Base-by-base conservation (phyloP, 2,797 vertebrate genomes). In the Echeneis naucrates region DNA sequence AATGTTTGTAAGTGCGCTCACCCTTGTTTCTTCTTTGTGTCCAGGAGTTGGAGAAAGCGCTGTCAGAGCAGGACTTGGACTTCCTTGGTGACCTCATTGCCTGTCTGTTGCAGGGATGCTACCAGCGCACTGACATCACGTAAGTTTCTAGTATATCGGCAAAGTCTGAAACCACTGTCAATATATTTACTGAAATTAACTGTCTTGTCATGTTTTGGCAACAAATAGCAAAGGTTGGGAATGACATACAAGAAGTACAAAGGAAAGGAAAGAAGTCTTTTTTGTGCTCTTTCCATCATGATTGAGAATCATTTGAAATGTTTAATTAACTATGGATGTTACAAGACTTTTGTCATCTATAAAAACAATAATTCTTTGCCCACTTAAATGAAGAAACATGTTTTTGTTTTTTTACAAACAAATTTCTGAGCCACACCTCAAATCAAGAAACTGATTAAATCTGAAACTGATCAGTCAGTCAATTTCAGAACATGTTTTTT, bases 51-150 rank as follows among this genome's bases (percentile, higher is more conserved):
- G 98, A 99, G 90, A 96, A 96, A 71, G 98, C 98, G 59, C 93
- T 99, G 84, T 95, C 96, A 53, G 94, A 95, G 78, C 97, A 98
- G 83, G 96, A 99, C 69, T 89, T 94, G 62, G 96, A 95, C 72
- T 99, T 99, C 91, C 97, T 99, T 53, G 95, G 96, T 2, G 97
- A 98, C 77, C 95, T 99, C 58, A 93, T 99, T 56, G 95, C 97
- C 82, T 97, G 96, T 89, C 94, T 99, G 58, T 93, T 99, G 85
- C 98, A 98, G 91, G 98, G 98, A 92, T 99, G 98, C 85, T 99
- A 99, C 89, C 98, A 99, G 87, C 96, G 98, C 73, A 95, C 92
- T 23, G 98, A 99, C 84, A 99, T 99, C 89, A 98, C 95, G 98
- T 99, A 92, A 97, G 98, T 96, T 78, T 8, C 13, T 44, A 21